Conservation (phyloP, 2,888 invertebrate genomes). For the Epistrophe eligans region DNA sequence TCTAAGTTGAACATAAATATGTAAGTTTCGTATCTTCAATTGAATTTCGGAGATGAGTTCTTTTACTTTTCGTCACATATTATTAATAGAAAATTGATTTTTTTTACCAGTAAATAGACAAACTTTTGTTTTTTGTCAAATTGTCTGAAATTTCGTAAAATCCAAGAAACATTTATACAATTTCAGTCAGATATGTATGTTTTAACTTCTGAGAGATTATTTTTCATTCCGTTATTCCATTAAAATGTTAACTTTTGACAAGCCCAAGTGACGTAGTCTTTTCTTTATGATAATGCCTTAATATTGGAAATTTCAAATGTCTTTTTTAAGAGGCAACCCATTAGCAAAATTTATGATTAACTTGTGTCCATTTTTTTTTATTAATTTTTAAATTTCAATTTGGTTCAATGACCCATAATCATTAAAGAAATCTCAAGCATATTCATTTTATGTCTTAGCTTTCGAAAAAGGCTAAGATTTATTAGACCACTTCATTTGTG, state of each 20-base stretch:
- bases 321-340: not conserved
- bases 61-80: too few species aligned
- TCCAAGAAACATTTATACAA: not conserved
- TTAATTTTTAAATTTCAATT: not conserved
- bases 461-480: not conserved
- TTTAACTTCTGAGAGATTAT: not conserved
- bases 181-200: conserved; percentile 2
- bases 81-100: too few species aligned
- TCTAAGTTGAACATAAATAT: too few species aligned
- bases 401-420: conserved; percentile 19
- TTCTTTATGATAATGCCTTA: not conserved
- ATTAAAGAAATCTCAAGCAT: not conserved
- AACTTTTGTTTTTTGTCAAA: too few species aligned
- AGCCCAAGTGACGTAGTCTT: not conserved
- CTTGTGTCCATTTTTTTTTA: not conserved
- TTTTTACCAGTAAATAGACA: too few species aligned
- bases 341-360: not conserved
- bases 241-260: conserved; percentile 11
- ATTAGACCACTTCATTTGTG: not conserved
- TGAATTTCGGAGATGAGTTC: too few species aligned
- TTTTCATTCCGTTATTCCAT: not conserved
- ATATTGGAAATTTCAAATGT: not conserved
- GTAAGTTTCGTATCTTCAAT: too few species aligned
- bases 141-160: not conserved
- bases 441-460: not conserved